Evolutionary conservation across 2,113 vertebrate genomes (phyloP).

Genomic region (Neoarius graeffei): DNA sequence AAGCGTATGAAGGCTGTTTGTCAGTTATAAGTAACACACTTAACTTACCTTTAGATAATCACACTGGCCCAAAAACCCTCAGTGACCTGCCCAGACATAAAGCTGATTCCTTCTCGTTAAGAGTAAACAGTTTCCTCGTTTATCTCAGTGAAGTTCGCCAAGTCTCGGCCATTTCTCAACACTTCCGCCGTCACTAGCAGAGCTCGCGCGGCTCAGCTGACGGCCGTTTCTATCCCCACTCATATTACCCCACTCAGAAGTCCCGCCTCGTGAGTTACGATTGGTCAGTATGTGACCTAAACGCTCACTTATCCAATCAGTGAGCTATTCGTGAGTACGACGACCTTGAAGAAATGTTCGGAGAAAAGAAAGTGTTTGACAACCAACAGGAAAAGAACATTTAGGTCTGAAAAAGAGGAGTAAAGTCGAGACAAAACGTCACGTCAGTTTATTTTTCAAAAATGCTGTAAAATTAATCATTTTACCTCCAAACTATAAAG

Average conservation of each 20-base stretch:
- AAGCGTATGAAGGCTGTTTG: not conserved
- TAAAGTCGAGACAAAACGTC: not conserved
- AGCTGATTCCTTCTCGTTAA: not conserved
- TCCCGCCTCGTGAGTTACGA: not conserved
- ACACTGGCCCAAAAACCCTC: not conserved
- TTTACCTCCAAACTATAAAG: not conserved
- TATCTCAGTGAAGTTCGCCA: not conserved
- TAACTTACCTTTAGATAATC: not conserved
- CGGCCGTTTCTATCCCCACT: not conserved
- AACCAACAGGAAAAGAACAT: not conserved
- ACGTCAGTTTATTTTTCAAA: not conserved
- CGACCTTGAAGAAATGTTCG: not conserved
- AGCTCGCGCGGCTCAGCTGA: constrained; percentile 7
- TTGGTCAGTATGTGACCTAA: not conserved
- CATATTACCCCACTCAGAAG: not conserved
- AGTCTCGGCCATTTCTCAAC: not conserved
- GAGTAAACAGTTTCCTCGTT: not conserved
- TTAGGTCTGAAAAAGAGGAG: not conserved
- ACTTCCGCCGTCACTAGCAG: not conserved
- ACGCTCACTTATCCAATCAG: not conserved
- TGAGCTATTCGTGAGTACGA: not conserved
- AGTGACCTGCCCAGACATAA: not conserved
- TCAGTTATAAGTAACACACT: not conserved
- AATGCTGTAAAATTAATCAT: not conserved
- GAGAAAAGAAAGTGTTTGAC: not conserved